A percentile compares a stretch with the other conserved stretches of the same genome.
These are phyloP conservation scores for Vireo altiloquus DNA, from an alignment of 2,113 vertebrate genomes.

Conservation along the genomic window DNA sequence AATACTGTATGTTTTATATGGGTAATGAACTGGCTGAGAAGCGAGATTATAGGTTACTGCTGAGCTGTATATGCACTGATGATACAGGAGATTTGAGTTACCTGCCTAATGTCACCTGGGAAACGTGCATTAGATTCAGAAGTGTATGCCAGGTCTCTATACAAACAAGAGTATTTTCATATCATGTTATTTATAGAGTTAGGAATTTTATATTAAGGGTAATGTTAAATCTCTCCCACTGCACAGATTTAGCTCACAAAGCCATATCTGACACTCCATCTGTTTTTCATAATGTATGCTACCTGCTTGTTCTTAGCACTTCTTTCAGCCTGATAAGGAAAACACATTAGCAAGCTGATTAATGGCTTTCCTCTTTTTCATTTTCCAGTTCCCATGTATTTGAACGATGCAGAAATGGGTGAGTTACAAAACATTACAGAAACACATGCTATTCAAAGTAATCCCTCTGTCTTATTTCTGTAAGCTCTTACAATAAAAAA, in stretches of 20 bases:
- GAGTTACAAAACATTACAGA: not conserved
- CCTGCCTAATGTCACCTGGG: not conserved
- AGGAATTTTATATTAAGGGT: not conserved
- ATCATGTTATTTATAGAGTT: not conserved
- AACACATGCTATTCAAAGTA: not conserved
- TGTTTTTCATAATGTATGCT: slow-evolving; percentile 3
- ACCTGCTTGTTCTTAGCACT: not conserved
- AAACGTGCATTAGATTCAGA: not conserved
- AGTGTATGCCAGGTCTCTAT: not conserved
- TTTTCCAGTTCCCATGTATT: not conserved
- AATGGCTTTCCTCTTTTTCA: not conserved
- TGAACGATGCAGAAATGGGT: not conserved
- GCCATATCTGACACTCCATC: not conserved
- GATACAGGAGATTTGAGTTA: not conserved
- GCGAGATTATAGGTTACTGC: not conserved
- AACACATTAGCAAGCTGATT: slow-evolving; percentile 26
- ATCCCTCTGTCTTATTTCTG: not conserved
- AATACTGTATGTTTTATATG: not conserved
- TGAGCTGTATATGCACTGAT: not conserved
- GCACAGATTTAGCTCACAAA: not conserved
- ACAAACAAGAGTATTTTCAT: not conserved
- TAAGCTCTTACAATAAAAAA: not conserved
- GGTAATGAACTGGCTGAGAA: not conserved
- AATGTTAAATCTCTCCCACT: not conserved
- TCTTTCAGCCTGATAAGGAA: slow-evolving; percentile 11